Evolutionary conservation across 2,797 vertebrate genomes (phyloP).

Genomic region (Arctocebus calabarensis): DNA sequence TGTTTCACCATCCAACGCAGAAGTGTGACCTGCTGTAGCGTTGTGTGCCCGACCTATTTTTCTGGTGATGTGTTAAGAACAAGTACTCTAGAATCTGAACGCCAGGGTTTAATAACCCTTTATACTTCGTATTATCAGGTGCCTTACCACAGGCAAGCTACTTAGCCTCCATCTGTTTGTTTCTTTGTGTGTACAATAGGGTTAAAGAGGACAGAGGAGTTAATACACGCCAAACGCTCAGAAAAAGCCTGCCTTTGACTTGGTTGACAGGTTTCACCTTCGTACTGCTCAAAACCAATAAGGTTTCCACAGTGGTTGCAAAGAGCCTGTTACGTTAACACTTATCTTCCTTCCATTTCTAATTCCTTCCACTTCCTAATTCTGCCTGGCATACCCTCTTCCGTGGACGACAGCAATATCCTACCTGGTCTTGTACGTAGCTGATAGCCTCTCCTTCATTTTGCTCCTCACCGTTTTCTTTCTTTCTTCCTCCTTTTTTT

Average conservation of each 20-base stretch:
- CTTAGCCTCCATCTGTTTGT: not conserved
- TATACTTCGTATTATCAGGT: not conserved
- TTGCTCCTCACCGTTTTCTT: not conserved
- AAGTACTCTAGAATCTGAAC: not conserved
- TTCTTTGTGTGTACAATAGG: constrained; percentile 28
- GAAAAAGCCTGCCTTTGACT: not conserved
- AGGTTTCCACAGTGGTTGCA: constrained; percentile 11
- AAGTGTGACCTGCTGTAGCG: constrained; percentile 3
- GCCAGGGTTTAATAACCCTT: not conserved
- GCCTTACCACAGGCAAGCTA: not conserved
- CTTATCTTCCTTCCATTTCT: not conserved
- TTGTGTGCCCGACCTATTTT: not conserved
- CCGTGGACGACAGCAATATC: not conserved
- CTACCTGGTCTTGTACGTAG: not conserved
- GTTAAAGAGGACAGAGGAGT: not conserved
- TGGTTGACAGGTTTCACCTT: not conserved
- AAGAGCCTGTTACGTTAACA: not conserved
- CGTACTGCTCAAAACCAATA: not conserved
- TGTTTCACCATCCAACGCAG: not conserved
- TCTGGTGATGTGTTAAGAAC: not conserved
- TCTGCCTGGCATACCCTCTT: not conserved
- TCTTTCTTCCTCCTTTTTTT: too few relatives aligned
- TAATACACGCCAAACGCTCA: not conserved
- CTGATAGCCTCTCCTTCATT: not conserved
- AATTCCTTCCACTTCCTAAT: not conserved